Conservation (phyloP, 2,113 vertebrate genomes). For the Phalacrocorax brasilianus region DNA sequence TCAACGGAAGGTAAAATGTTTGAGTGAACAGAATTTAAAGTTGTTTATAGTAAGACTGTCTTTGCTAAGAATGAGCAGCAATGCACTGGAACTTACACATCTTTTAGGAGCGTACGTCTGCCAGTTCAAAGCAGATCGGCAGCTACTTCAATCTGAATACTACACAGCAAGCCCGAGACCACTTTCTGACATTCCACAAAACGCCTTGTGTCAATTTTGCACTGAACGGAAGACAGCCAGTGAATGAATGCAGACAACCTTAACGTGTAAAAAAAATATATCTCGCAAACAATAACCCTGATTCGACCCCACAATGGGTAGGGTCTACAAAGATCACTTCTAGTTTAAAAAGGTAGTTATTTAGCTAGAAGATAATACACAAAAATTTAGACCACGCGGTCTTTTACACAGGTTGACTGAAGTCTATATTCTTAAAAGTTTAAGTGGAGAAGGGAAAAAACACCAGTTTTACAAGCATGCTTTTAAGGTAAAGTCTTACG, state of each 20-base stretch:
- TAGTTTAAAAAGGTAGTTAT: neutral
- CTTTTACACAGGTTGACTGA: neutral
- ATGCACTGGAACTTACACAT: neutral
- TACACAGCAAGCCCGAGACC: neutral
- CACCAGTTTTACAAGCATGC: neutral
- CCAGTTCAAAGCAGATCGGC: neutral
- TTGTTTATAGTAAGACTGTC: neutral
- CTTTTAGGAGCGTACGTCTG: neutral
- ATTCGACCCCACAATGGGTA: neutral
- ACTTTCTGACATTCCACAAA: neutral
- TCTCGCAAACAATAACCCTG: neutral
- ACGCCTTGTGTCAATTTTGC: neutral
- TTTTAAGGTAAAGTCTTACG: neutral
- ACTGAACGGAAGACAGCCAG: neutral
- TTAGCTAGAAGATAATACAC: neutral
- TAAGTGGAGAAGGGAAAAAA: neutral
- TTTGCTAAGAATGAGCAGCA: neutral
- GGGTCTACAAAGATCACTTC: neutral
- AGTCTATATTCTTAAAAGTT: neutral
- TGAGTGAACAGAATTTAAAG: neutral
- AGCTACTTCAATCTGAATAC: neutral
- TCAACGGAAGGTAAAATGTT: neutral
- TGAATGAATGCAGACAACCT: neutral
- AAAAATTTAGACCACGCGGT: fast-evolving
- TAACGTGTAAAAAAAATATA: neutral